phyloP scores from a whole-genome alignment of 37 sponge, comb jelly and placozoan species.

The Petrosia ficiformis region DNA sequence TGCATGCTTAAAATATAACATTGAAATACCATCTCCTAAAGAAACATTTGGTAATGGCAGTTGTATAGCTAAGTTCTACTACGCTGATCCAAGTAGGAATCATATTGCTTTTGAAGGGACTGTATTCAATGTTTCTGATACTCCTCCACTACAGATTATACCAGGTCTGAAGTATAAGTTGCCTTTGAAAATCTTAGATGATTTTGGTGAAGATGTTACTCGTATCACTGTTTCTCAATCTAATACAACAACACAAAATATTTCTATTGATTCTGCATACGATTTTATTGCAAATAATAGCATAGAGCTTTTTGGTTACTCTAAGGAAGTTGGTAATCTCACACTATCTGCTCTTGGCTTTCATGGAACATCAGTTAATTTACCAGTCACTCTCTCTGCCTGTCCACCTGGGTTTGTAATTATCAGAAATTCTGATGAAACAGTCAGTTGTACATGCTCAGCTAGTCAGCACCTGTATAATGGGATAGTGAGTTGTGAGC shows the following conservation, averaged over 20 bases:
- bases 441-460: background rate
- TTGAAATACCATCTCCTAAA: background rate
- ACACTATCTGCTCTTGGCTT: background rate
- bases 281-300: background rate
- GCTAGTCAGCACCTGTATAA: background rate
- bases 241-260: background rate
- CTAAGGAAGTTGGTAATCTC: background rate
- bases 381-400: background rate
- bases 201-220: background rate
- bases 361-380: background rate
- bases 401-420: constrained; percentile 7
- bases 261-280: background rate
- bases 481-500: background rate
- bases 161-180: background rate
- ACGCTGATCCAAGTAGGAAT: background rate
- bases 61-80: background rate
- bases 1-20: background rate
- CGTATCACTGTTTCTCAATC: background rate
- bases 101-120: background rate
- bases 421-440: background rate
- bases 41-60: background rate
- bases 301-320: background rate
- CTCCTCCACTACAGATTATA: background rate
- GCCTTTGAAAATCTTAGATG: background rate
- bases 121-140: background rate